These are phyloP conservation scores for Nasonia giraulti DNA, from an alignment of 1,140 invertebrate genomes.

Conservation along the genomic window DNA sequence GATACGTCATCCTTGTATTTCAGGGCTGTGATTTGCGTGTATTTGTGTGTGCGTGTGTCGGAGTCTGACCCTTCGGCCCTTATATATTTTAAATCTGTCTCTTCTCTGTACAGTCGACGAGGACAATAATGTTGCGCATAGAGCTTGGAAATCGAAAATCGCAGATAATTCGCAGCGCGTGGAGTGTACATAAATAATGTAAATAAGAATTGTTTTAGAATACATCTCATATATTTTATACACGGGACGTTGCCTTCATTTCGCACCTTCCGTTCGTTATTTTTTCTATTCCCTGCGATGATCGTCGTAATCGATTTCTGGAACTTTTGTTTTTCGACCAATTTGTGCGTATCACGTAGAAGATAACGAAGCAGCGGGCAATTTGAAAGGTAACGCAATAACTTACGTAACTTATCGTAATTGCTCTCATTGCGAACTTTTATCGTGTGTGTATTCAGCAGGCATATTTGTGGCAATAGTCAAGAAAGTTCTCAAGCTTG, in stretches of 20 bases:
- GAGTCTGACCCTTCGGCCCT: background rate
- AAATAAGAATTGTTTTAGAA: slow-evolving; percentile 15
- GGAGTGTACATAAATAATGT: background rate
- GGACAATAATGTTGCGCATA: background rate
- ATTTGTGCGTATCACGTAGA: no score
- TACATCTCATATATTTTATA: slow-evolving; percentile 17
- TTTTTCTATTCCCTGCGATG: background rate
- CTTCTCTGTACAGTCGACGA: background rate
- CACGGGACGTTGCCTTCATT: background rate
- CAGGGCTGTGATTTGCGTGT: slow-evolving; percentile 1
- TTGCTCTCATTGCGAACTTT: background rate
- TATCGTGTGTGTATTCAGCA: background rate
- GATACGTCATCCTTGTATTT: slow-evolving; percentile 8
- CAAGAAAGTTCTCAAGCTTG: background rate
- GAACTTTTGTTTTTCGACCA: no score
- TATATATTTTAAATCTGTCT: background rate
- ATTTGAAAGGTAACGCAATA: background rate
- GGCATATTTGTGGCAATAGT: background rate
- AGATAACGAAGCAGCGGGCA: background rate
- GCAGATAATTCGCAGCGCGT: no score
- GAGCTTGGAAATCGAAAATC: background rate
- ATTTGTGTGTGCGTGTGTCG: background rate
- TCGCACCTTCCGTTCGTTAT: background rate
- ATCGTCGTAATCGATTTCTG: background rate
- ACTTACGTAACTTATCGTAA: background rate